These are phyloP conservation scores for Phalanger gymnotis DNA, from an alignment of 2,797 vertebrate genomes.

Conservation along the genomic window DNA sequence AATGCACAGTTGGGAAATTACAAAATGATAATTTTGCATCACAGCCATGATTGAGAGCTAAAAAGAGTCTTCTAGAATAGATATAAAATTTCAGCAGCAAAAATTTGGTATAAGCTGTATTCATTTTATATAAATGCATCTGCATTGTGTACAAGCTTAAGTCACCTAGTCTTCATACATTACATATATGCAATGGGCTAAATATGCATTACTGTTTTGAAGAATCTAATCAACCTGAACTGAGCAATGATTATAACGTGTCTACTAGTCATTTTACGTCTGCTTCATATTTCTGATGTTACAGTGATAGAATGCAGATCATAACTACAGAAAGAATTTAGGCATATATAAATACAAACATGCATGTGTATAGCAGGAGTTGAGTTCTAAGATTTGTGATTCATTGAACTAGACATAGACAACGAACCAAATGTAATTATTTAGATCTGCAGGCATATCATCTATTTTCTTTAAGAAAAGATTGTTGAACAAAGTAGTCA, in stretches of 20 bases:
- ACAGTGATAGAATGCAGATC: not conserved
- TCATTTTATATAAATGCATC: slow-evolving; percentile 7
- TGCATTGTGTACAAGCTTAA: slow-evolving; percentile 15
- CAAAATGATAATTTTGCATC: slow-evolving; percentile 59
- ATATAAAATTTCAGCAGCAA: not conserved
- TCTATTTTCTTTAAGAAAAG: slow-evolving; percentile 66
- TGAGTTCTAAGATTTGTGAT: slow-evolving; percentile 36
- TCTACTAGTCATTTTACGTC: slow-evolving; percentile 28
- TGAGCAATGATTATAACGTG: slow-evolving; percentile 42
- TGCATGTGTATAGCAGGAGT: slow-evolving; percentile 19
- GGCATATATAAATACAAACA: slow-evolving; percentile 32
- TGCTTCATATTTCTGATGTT: slow-evolving; percentile 12
- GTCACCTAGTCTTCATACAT: not conserved
- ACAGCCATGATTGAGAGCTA: slow-evolving; percentile 44
- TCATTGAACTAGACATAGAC: slow-evolving; percentile 6
- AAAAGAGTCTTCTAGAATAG: not conserved
- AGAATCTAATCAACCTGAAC: slow-evolving; percentile 40
- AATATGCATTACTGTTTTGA: not conserved
- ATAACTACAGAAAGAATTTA: not conserved
- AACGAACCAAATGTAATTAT: not conserved
- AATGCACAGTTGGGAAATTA: slow-evolving; percentile 61
- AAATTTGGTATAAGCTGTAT: not conserved
- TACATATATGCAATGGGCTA: slow-evolving; percentile 34
- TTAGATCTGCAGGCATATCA: not conserved
- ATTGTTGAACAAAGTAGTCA: slow-evolving; percentile 60